Evolutionary conservation across 2,797 vertebrate genomes (phyloP).

Genomic region (Labeo calbasu): DNA sequence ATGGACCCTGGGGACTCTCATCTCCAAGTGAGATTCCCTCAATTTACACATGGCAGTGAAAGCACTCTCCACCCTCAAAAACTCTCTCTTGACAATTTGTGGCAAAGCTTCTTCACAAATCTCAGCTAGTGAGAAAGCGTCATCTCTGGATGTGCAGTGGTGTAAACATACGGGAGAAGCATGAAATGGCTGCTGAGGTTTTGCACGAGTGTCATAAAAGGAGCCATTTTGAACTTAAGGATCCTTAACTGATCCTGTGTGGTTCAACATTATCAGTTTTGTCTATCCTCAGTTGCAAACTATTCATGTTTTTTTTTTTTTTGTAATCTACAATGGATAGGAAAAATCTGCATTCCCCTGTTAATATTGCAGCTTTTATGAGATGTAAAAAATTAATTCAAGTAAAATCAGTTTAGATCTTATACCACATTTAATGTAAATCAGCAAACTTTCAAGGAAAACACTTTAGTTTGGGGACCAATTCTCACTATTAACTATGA

Average conservation of each 20-base stretch:
- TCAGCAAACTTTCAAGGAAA: background rate
- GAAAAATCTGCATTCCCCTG: background rate
- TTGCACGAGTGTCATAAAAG: background rate
- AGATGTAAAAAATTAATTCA: background rate
- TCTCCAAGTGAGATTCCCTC: conserved; percentile 55
- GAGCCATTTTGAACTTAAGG: conserved; percentile 21
- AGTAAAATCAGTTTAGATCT: background rate
- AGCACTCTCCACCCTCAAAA: conserved; percentile 15
- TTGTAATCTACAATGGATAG: background rate
- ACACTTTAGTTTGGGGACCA: background rate
- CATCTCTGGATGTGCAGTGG: conserved; percentile 26
- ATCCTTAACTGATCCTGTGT: background rate
- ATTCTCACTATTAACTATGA: background rate
- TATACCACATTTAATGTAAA: background rate
- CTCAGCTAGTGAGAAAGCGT: conserved; percentile 15
- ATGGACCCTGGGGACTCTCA: conserved; percentile 38
- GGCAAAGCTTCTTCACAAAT: conserved; percentile 30
- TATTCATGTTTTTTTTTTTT: background rate
- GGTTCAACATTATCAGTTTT: background rate
- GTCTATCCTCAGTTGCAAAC: background rate
- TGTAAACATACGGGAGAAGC: background rate
- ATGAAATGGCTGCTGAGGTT: conserved; percentile 27
- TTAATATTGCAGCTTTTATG: background rate
- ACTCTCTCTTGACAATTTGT: conserved; percentile 44
- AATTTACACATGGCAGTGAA: conserved; percentile 57